Base-by-base conservation (phyloP, 2,888 invertebrate genomes). In the Acleris laterana region DNA sequence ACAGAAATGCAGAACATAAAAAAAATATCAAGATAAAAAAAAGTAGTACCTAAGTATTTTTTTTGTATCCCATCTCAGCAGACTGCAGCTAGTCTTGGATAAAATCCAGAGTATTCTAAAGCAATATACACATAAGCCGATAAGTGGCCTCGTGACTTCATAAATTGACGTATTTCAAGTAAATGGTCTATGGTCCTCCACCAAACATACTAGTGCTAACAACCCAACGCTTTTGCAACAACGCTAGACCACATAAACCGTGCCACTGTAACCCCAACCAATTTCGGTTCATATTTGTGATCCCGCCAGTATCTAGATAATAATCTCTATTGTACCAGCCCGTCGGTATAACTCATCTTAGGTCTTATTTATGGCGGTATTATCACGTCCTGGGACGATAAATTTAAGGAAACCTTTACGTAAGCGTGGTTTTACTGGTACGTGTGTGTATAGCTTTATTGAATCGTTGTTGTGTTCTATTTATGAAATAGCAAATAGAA, bases 291-390 rank as follows among this genome's bases (percentile, higher is more conserved):
- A 55, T 42, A 57, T 25, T 57, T 22, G 44, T 57, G 57, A 57
- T 46, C 42, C 42, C 16, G 57, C 57, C 56, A 44, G 25, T 57
- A 44, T 44, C 57, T 13, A 22, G 44, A 46, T 46, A 44, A 46
- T 17, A 57, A 66, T 66, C 76, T 72, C 74, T 71, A 73, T 77
- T 77, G 76, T 77, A 72, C 72, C 16, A 16, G 20, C 68, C 63
- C 46, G 48, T 58, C 68, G 68, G 65, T 72, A 71, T 77, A 73
- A 74, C 73, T 76, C 75, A 78, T 77, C 74, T 73, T 71, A 71
- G 66, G 68, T 71, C 73, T 73, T 77, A 74, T 77, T 77, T 77
- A 78, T 75, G 68, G 72, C 62, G 67, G 72, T 69, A 71, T 75
- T 76, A 75, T 73, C 72, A 71, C 69, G 70, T 70, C 71, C 59